Evolutionary conservation across 2,797 vertebrate genomes (phyloP).

Genomic region (Lacerta bilineata): DNA sequence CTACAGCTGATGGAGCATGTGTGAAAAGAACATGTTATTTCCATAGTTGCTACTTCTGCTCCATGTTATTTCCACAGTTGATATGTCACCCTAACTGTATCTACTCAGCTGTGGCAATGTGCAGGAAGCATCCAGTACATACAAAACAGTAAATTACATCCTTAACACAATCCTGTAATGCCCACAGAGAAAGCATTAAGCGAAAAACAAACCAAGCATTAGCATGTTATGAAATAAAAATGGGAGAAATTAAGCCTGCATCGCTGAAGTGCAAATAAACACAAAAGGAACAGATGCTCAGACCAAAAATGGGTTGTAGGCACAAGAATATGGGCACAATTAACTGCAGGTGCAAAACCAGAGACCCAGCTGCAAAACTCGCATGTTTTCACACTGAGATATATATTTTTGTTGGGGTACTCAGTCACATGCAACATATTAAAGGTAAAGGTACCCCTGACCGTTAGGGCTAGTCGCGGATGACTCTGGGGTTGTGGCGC

Average conservation of each 20-base stretch:
- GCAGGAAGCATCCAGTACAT: background rate
- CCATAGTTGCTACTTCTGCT: background rate
- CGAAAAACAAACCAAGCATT: background rate
- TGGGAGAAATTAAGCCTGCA: background rate
- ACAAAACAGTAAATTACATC: slow-evolving; percentile 25
- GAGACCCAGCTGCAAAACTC: background rate
- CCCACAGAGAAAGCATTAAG: background rate
- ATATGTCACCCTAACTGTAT: slow-evolving; percentile 22
- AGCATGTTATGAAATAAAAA: slow-evolving; percentile 29
- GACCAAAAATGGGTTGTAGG: slow-evolving; percentile 6
- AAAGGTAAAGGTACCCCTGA: too few species aligned
- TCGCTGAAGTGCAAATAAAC: slow-evolving; percentile 27
- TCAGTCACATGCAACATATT: background rate
- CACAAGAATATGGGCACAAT: slow-evolving; percentile 15
- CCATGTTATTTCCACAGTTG: slow-evolving; percentile 19
- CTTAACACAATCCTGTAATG: background rate
- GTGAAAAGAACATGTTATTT: slow-evolving; percentile 21
- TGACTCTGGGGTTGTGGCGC: too few species aligned
- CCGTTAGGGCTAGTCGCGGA: too few species aligned
- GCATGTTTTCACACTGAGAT: background rate
- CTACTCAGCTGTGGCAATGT: slow-evolving; percentile 18
- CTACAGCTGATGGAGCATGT: background rate
- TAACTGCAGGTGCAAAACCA: background rate
- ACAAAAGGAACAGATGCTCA: slow-evolving; percentile 8
- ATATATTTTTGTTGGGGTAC: background rate